phyloP scores from a whole-genome alignment of 2,888 invertebrate species.

The Mimachlamys varia region DNA sequence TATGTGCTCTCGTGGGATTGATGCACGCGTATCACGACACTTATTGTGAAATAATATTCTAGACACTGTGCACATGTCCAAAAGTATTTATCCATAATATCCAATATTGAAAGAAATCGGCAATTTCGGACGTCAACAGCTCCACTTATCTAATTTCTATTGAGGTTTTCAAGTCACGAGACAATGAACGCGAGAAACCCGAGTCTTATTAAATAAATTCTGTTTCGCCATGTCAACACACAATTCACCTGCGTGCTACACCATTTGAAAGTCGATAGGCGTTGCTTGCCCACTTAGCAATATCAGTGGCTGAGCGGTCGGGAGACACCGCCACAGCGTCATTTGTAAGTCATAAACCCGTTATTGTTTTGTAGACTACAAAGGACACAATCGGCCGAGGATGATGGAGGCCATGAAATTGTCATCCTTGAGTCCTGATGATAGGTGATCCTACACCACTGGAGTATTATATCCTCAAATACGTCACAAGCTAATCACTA shows the following conservation, averaged over 20 bases:
- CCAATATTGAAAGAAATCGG: not conserved
- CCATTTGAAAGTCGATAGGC: not conserved
- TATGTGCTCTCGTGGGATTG: not conserved
- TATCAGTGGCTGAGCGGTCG: not conserved
- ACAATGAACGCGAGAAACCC: not conserved
- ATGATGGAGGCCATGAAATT: not conserved
- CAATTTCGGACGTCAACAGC: not conserved
- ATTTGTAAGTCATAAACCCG: not conserved
- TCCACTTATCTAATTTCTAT: not conserved
- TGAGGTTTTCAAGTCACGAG: not conserved
- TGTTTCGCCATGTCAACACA: not conserved
- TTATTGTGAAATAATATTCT: not conserved
- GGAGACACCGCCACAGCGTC: not conserved
- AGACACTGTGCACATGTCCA: not conserved
- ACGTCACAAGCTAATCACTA: too few relatives aligned
- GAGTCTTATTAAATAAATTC: not conserved
- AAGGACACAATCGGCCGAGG: not conserved
- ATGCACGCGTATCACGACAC: not conserved
- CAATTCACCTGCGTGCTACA: not conserved
- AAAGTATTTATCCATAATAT: not conserved
- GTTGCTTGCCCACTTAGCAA: not conserved
- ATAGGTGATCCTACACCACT: not conserved
- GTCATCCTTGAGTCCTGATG: not conserved
- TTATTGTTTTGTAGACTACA: not conserved
- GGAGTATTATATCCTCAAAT: too few relatives aligned